phyloP scores from a whole-genome alignment of 2,797 vertebrate genomes.

The Enteromius fasciolatus region DNA sequence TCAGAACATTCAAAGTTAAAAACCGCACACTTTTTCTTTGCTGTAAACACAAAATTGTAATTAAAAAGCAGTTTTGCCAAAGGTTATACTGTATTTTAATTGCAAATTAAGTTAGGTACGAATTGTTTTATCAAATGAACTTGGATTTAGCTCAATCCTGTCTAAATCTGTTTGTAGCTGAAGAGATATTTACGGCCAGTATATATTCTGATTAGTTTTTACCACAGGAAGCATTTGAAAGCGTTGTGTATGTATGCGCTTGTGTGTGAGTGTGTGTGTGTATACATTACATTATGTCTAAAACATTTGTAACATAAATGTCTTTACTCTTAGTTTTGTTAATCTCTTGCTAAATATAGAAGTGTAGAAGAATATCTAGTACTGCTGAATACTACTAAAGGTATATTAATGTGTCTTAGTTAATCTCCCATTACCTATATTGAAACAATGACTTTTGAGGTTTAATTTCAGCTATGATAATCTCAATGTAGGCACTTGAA shows the following conservation, averaged over 20 bases:
- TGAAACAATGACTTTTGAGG: not conserved
- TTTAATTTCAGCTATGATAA: not conserved
- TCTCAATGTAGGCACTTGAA: not conserved
- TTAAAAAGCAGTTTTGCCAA: conserved; percentile 7
- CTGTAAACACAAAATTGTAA: not conserved
- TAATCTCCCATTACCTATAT: not conserved
- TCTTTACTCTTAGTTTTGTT: no score
- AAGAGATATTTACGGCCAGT: not conserved
- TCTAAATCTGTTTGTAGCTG: not conserved
- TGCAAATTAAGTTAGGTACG: not conserved
- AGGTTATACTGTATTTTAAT: not conserved
- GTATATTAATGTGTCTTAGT: no score
- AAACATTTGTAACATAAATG: no score
- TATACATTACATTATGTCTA: no score
- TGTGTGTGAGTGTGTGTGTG: no score
- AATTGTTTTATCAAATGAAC: not conserved
- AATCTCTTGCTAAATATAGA: no score
- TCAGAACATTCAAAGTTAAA: not conserved
- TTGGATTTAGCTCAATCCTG: not conserved
- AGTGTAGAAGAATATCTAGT: no score
- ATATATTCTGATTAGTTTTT: not conserved
- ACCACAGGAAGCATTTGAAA: not conserved
- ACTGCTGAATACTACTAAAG: no score
- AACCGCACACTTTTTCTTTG: not conserved
- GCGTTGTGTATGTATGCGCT: not conserved